These are phyloP conservation scores for Tautogolabrus adspersus DNA, from an alignment of 2,113 vertebrate genomes.

Conservation along the genomic window DNA sequence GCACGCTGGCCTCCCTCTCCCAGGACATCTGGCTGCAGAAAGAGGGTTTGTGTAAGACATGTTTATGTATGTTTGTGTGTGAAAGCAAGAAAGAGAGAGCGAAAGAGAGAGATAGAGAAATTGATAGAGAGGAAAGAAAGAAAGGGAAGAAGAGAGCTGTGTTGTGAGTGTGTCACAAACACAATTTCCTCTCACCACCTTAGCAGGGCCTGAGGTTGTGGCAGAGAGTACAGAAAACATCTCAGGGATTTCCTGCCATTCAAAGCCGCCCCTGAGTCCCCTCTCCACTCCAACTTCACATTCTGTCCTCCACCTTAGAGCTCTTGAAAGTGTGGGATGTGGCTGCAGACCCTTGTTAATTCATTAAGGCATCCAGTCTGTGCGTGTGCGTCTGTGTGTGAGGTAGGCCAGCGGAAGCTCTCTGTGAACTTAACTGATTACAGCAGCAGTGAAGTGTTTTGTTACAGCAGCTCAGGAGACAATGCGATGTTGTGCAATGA, in stretches of 20 bases:
- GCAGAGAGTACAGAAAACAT: conserved; percentile 80
- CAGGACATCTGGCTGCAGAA: conserved; percentile 77
- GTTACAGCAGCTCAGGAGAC: conserved; percentile 49
- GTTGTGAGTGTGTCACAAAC: conserved; percentile 48
- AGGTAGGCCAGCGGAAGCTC: conserved; percentile 62
- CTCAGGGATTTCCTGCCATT: conserved; percentile 86
- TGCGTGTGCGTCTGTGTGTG: conserved; percentile 33
- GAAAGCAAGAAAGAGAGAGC: background rate
- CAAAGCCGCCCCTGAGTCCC: conserved; percentile 68
- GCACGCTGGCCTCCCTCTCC: conserved; percentile 74
- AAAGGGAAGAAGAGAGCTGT: background rate
- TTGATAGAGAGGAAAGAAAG: background rate
- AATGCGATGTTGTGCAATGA: conserved; percentile 45
- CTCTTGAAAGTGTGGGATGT: conserved; percentile 66
- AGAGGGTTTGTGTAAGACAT: conserved; percentile 62
- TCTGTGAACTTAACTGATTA: conserved; percentile 68
- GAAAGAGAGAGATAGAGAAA: background rate
- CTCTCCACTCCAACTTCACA: conserved; percentile 53
- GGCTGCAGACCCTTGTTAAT: conserved; percentile 55
- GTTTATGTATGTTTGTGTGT: conserved; percentile 60
- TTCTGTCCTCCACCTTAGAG: conserved; percentile 60
- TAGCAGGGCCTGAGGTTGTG: conserved; percentile 57
- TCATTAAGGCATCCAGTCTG: conserved; percentile 56
- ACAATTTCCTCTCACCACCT: conserved; percentile 63
- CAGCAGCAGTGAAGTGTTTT: conserved; percentile 61